Evolutionary conservation across 2,888 invertebrate genomes (phyloP).

Genomic region (Catocala fraxini): DNA sequence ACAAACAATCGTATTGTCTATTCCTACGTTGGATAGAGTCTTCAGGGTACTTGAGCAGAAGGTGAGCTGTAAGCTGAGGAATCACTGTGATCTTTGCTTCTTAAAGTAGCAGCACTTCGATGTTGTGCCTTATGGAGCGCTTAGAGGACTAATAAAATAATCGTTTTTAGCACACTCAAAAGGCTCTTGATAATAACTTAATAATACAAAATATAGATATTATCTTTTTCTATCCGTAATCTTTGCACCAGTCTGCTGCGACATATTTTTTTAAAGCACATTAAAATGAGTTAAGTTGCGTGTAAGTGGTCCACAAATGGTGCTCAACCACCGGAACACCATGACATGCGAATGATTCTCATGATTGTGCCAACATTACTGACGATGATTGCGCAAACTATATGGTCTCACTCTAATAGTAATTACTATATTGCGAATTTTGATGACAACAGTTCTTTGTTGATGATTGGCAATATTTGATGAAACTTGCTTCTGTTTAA

Average conservation of each 20-base stretch:
- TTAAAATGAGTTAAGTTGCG: slow-evolving; percentile 41
- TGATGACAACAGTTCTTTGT: no score
- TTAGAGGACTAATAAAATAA: not conserved
- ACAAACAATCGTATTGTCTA: no score
- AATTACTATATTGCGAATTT: slow-evolving; percentile 20
- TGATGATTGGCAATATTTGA: no score
- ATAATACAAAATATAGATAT: slow-evolving; percentile 2
- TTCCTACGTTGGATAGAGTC: no score
- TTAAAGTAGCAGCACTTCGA: no score
- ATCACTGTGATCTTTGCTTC: no score
- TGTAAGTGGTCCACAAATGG: slow-evolving; percentile 36
- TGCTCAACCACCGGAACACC: slow-evolving; percentile 47
- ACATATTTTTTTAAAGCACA: slow-evolving; percentile 17
- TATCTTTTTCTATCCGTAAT: not conserved
- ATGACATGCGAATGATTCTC: slow-evolving; percentile 36
- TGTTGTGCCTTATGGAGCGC: no score
- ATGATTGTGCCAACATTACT: slow-evolving; percentile 40
- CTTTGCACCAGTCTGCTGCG: not conserved
- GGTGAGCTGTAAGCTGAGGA: no score
- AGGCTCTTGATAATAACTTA: not conserved
- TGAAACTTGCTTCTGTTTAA: no score
- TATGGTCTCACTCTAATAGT: slow-evolving; percentile 28
- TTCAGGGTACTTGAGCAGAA: no score
- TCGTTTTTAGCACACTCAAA: not conserved
- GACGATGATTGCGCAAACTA: slow-evolving; percentile 26